Evolutionary conservation across 1,140 invertebrate genomes (phyloP), one percentile per base, ranked within the genome.

Genomic region (Maconellicoccus hirsutus): DNA sequence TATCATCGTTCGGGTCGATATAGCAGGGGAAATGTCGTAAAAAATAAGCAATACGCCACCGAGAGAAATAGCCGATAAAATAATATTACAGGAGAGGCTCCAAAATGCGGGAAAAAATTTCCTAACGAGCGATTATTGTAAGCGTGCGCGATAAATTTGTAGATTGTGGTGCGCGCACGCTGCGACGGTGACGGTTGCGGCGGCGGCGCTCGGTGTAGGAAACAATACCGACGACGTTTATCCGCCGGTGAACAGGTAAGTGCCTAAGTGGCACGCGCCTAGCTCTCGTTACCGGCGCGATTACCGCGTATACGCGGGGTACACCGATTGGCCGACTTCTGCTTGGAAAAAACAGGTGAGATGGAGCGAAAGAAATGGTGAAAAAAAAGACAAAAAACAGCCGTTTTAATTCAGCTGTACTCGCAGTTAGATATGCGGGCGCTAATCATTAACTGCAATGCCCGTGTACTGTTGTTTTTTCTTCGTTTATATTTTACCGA

Each of bases 371-470:
- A 52, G 42, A 52, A 52, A 52, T 52, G 29, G 29, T 33, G 42
- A 52, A 52, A 52, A 52, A 52, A 52, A 52, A 52, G 42, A 52
- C 42, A 52, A 52, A 52, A 52, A 52, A 52, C 42, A 52, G 42
- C n/a, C 42, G 42, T 52, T 52, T 52, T 16, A 52, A 52, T 52
- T 52, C 42, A 52, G 42, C 42, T 52, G 42, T 52, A 52, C 42
- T 52, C 42, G 42, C 42, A 52, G 42, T 52, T 52, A 52, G 42
- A 52, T 52, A 52, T 52, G 42, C 42, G 42, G 42, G 42, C 42
- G 42, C 42, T 52, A 52, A 52, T 52, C 42, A 52, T 52, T 52
- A 52, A 52, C 42, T 52, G 42, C 42, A 52, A 52, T 52, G 42
- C 42, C 42, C 42, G 42, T 52, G 42, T 52, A 52, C 42, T 52